Conservation (phyloP, 2,797 vertebrate genomes). For the Acipenser transmontanus region DNA sequence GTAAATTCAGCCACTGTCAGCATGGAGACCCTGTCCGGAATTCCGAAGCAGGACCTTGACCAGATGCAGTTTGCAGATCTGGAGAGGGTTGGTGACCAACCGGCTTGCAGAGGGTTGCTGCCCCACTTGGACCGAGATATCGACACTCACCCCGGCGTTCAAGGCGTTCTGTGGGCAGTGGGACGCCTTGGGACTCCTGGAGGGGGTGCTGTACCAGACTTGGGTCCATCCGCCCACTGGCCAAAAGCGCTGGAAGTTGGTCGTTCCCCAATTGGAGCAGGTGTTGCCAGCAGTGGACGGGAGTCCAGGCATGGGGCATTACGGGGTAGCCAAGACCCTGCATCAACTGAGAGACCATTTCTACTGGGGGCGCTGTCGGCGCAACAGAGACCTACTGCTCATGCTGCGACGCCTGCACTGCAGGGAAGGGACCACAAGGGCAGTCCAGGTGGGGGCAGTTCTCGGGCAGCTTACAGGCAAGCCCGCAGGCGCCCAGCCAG, state of each 20-base stretch:
- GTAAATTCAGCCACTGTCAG: too few species aligned
- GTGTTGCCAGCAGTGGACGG: neutral
- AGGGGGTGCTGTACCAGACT: neutral
- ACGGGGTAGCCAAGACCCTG: neutral
- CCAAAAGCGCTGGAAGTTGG: neutral
- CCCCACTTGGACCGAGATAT: neutral
- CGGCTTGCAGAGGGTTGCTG: neutral
- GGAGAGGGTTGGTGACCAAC: neutral
- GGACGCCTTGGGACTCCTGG: neutral
- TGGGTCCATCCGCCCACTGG: neutral
- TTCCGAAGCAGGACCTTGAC: too few species aligned
- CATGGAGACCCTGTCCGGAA: too few species aligned
- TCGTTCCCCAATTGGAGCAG: neutral
- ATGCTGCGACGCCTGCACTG: neutral
- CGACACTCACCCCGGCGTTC: neutral
- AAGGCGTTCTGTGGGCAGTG: constrained; percentile 3
- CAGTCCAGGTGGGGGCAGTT: too few species aligned
- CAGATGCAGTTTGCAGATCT: too few species aligned
- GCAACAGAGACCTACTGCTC: neutral
- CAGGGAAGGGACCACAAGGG: too few species aligned
- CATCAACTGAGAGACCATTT: neutral
- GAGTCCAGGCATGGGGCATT: neutral
- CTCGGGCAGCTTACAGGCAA: too few species aligned
- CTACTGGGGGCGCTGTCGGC: neutral
- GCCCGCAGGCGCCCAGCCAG: too few species aligned